Conservation (phyloP, 2,888 invertebrate species). For the Parapristionchus giblindavisi region DNA sequence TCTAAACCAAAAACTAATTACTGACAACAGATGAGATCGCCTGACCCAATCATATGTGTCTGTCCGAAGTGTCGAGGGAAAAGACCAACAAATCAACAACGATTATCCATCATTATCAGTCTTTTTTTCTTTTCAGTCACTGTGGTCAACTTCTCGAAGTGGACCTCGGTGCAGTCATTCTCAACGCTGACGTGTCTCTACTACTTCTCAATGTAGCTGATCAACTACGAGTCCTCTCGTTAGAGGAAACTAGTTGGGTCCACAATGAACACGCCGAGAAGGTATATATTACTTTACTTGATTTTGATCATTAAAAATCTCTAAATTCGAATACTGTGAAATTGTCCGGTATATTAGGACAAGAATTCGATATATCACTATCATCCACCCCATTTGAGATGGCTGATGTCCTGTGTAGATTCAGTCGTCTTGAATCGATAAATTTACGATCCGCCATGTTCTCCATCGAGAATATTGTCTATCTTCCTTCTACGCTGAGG, state of each 20-base stretch:
- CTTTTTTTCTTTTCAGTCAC: conserved; percentile 41
- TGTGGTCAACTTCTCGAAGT: conserved; percentile 42
- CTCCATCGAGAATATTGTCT: conserved; percentile 36
- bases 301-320: background rate
- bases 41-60: no score
- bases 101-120: no score
- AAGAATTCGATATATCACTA: background rate
- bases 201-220: conserved; percentile 40
- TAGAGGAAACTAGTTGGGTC: conserved; percentile 51
- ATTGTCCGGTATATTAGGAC: no score
- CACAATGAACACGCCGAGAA: conserved; percentile 35
- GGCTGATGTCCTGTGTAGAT: conserved; percentile 16
- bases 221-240: conserved; percentile 42
- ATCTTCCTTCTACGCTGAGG: conserved; percentile 42
- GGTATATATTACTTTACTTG: background rate
- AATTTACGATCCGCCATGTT: conserved; percentile 47
- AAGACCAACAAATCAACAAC: no score
- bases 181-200: conserved; percentile 43
- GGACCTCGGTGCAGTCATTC: conserved; percentile 46
- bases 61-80: no score
- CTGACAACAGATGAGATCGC: no score
- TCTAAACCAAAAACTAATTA: no score
- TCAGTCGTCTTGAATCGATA: conserved; percentile 37
- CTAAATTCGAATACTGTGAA: no score
- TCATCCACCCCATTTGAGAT: conserved; percentile 34